Conservation (phyloP, 2,888 invertebrate genomes). For the Heteromurus nitidus region DNA sequence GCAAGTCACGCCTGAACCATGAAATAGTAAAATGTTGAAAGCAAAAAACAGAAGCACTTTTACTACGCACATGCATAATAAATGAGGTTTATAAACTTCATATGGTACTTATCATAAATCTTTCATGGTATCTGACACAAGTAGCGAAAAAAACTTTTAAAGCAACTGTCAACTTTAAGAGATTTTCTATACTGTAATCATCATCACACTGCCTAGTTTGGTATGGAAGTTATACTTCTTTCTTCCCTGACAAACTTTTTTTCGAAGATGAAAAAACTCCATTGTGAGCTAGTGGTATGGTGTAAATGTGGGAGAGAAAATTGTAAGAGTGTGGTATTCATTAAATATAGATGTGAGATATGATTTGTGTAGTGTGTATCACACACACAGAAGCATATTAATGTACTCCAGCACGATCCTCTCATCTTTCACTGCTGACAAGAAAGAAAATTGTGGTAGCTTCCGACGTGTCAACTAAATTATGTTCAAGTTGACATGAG, state of each 20-base stretch:
- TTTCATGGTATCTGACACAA: constrained; percentile 44
- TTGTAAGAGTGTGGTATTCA: not conserved
- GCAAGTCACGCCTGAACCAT: constrained; percentile 2
- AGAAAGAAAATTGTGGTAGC: constrained; percentile 55
- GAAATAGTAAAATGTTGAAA: not conserved
- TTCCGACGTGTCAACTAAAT: constrained; percentile 59
- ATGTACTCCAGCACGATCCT: not conserved
- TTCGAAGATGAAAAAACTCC: not conserved
- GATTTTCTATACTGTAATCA: constrained; percentile 34
- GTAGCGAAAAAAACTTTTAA: constrained; percentile 54
- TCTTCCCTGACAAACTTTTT: too few species aligned
- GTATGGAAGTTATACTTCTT: not conserved
- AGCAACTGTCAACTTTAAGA: constrained; percentile 58
- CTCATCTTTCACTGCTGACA: constrained; percentile 53
- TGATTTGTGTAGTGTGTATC: not conserved
- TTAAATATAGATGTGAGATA: too few species aligned
- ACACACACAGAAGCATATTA: not conserved
- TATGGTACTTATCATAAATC: constrained; percentile 63
- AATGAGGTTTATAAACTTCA: constrained; percentile 29
- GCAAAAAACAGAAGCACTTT: constrained; percentile 28
- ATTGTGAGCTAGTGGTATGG: not conserved
- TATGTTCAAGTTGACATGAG: constrained; percentile 56
- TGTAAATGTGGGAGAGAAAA: not conserved
- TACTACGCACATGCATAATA: too few species aligned
- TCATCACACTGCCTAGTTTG: constrained; percentile 27